Evolutionary conservation across 1,140 invertebrate species (phyloP).

Genomic region (Pinna nobilis): DNA sequence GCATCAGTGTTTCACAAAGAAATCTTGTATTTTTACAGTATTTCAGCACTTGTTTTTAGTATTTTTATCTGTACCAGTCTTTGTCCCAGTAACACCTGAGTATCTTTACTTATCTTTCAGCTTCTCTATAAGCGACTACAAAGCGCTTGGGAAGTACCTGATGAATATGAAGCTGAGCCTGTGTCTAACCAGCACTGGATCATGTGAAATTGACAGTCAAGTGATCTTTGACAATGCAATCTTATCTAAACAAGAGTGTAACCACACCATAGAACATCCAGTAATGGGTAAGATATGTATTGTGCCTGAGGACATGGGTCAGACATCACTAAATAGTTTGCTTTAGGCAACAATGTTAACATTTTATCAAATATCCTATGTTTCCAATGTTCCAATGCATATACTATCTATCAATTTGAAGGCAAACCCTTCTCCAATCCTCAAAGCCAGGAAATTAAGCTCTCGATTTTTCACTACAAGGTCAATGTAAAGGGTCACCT

Average conservation of each 20-base stretch:
- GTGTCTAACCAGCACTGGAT: constrained; percentile 17
- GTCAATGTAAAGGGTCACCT: too few species aligned
- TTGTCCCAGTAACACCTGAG: too few species aligned
- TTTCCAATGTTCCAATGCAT: too few species aligned
- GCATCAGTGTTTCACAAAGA: neutral
- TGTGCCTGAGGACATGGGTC: too few species aligned
- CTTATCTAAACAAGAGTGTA: constrained; percentile 17
- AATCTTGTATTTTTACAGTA: neutral
- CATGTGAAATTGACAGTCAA: constrained; percentile 31
- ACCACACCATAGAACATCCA: neutral
- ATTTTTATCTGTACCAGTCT: neutral
- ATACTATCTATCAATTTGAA: too few species aligned
- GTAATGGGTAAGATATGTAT: too few species aligned
- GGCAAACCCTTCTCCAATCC: too few species aligned
- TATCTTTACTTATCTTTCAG: constrained; percentile 21
- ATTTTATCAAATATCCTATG: too few species aligned
- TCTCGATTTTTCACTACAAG: too few species aligned
- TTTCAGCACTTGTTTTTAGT: neutral
- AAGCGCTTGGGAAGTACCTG: constrained; percentile 22
- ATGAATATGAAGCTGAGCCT: constrained; percentile 43
- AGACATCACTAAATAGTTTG: too few species aligned
- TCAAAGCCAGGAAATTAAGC: too few species aligned
- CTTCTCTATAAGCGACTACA: constrained; percentile 28
- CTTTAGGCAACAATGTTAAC: too few species aligned
- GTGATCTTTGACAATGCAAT: constrained; percentile 22